phyloP scores from a whole-genome alignment of 2,888 invertebrate genomes.

The Ceratothoa steindachneri region DNA sequence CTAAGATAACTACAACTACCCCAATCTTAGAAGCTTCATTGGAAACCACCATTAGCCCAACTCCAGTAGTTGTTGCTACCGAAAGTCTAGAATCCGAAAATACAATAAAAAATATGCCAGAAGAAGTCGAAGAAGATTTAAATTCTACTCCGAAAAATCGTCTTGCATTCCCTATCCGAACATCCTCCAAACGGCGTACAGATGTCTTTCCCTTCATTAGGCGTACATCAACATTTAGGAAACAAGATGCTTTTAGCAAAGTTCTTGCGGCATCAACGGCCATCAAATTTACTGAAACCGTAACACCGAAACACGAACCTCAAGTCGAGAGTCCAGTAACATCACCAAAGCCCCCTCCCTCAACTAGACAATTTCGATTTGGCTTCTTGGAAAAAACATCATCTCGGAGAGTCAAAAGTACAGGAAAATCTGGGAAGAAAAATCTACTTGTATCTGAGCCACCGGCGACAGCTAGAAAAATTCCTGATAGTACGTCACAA shows the following conservation, averaged over 20 bases:
- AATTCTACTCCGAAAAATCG: background rate
- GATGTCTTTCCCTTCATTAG: constrained; percentile 34
- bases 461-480: background rate
- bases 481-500: background rate
- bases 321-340: background rate
- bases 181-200: constrained; percentile 15
- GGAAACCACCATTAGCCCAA: constrained; percentile 11
- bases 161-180: background rate
- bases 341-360: background rate
- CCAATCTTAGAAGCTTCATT: constrained; percentile 17
- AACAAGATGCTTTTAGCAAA: background rate
- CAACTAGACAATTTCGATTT: too few relatives aligned
- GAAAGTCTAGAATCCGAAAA: constrained; percentile 10
- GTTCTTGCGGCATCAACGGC: background rate
- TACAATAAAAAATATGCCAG: background rate
- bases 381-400: background rate
- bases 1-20: background rate
- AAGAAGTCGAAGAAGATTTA: background rate
- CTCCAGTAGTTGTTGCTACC: constrained; percentile 15
- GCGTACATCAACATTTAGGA: constrained; percentile 24
- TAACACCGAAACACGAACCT: background rate
- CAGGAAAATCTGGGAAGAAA: background rate
- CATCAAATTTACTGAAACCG: background rate
- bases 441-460: background rate
- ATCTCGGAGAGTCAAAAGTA: background rate